Base-by-base conservation (phyloP, 2,888 invertebrate genomes). In the Emesis russula region DNA sequence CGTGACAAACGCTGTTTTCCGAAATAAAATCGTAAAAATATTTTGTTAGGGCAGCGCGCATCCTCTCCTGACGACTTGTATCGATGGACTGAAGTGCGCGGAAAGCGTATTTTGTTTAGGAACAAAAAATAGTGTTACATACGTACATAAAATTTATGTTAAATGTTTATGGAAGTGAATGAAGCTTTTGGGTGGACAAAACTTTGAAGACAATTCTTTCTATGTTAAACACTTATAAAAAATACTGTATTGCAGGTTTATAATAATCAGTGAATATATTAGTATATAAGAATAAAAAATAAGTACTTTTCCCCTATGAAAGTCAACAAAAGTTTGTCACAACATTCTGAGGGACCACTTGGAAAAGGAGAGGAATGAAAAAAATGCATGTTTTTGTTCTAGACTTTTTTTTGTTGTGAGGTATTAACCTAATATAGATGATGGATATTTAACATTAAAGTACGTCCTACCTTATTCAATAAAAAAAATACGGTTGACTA, bases 1-100 rank as follows among this genome's bases (percentile, higher is more conserved):
- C 73, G 73, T 73, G 73, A 73, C 73, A 73, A 73, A 73, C 18
- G 18, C 9, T 44, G 73, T 44, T 73, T n/a, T n/a, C n/a, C n/a
- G n/a, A n/a, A n/a, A n/a, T n/a, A n/a, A n/a, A n/a, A n/a, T n/a
- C n/a, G n/a, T 73, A 73, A 73, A 73, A 41, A 18, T 73, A 41
- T 41, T 73, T 73, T 44, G 41, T 73, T 73, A 41, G 25, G 38
- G 73, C 41, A 38, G 73, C 41, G 18, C 41, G 41, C 73, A 41
- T 18, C 41, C 38, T 73, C 73, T 36, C 38, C 44, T 25, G 7
- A 18, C 73, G 44, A 18, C 38, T 58, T 58, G 5, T 15, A 58
- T 58, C 58, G n/a, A n/a, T 5, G 7, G n/a, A 58, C 58, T 58
- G 58, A 58, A 18, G 58, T 58, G n/a, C 58, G 58, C 58, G n/a